Base-by-base conservation (phyloP, 2,888 invertebrate genomes). In the Epirrhoe tristata region DNA sequence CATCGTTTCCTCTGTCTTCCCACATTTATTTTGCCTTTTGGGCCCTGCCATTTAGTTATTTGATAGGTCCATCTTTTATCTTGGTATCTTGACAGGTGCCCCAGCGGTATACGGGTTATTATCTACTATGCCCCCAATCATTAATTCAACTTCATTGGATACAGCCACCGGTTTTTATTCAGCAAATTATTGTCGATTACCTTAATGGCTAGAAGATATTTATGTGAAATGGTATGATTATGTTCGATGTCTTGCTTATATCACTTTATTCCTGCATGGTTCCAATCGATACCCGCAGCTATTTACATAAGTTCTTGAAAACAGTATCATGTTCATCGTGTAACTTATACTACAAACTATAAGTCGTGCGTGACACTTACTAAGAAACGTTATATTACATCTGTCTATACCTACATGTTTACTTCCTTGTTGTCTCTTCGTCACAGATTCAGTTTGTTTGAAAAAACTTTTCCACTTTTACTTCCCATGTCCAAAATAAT, bases 261-360 rank as follows among this genome's bases (percentile, higher is more conserved):
- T 24, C 51, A 24, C 51, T 24, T 24, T 46, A n/a, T 54, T 59
- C 10, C 58, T 53, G 31, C 55, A 43, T 46, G 31, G 60, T 68
- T 68, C 64, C 51, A 64, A 48, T 65, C 31, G 43, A 7, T 61
- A 53, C 57, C 7, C 53, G 50, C 53, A 46, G 57, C 10, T 17
- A 60, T 67, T 55, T 63, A 57, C 53, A 58, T 58, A 61, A 64
- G 64, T 51, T 64, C 58, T 68, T 68, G 64, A 58, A 63, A 55
- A 61, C 67, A 54, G 58, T 68, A 68, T 68, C 64, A 64, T 68
- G 58, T 68, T 64, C 58, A 68, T 58, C 61, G 54, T 64, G 61
- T 65, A 58, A 58, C 34, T 57, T 57, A 67, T 60, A 59, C 57
- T 34, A 60, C 17, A n/a, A 55, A 16, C 36, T 64, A 58, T 31